Base-by-base conservation (phyloP, 2,797 vertebrate genomes). In the Pterois miles region DNA sequence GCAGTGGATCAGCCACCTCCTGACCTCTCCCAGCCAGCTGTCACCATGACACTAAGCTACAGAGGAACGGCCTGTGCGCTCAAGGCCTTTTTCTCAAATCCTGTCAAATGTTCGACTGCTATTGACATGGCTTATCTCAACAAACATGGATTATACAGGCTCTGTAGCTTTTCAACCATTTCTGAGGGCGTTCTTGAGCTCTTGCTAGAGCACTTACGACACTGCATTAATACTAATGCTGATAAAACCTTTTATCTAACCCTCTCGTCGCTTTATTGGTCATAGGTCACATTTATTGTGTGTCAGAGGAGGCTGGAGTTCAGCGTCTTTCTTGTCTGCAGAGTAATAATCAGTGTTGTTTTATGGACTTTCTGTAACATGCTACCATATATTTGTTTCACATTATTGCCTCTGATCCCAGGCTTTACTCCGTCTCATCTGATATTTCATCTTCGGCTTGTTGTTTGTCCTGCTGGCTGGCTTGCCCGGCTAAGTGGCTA, bases 41-140 rank as follows among this genome's bases (percentile, higher is more conserved):
- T 95, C 95, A 94, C 90, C 87, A 88, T 89, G 85, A 91, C 90
- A 90, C 92, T 95, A 95, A 95, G 94, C 94, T 92, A 89, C 92
- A 88, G 89, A 94, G 90, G 92, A 95, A 94, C 92, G 92, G 89
- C 81, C 91, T 78, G 83, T 79, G 91, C 82, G 87, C 91, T 93
- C 88, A 78, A 91, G 92, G 86, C 91, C 91, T 92, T 92, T 46
- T 91, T 88, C 81, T 74, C 89, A 95, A 95, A 95, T 95, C 93
- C 93, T 91, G 93, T 95, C 94, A 95, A 94, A 95, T 93, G 93
- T 94, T 93, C 71, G 85, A 90, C 92, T 85, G 88, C 90, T 95
- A 94, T 95, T 94, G 94, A 95, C 92, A 91, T 90, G 91, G 93
- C 92, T 95, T 94, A 95, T 96, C 95, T 94, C 83, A 33, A 84